Evolutionary conservation across 1,140 invertebrate species (phyloP).

Genomic region (Spodoptera litura): DNA sequence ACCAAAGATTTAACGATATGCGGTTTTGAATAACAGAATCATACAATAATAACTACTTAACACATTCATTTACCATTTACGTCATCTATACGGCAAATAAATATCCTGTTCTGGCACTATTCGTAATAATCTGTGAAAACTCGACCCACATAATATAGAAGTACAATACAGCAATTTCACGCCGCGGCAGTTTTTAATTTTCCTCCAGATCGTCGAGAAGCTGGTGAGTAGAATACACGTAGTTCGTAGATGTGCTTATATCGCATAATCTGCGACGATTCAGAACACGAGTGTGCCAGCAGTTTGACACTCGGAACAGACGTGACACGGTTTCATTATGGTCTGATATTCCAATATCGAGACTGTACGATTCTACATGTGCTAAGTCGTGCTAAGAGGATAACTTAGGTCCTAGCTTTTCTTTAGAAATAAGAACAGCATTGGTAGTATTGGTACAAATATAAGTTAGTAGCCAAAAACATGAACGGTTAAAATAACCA

Average conservation of each 20-base stretch:
- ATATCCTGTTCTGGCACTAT: background rate
- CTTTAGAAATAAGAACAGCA: too few relatives aligned
- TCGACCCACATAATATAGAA: background rate
- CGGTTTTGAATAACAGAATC: too few relatives aligned
- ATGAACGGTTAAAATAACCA: too few relatives aligned
- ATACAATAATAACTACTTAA: too few relatives aligned
- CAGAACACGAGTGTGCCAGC: background rate
- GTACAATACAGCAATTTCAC: slow-evolving; percentile 20
- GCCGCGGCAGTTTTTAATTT: slow-evolving; percentile 10
- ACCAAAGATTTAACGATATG: too few relatives aligned
- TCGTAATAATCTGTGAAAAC: background rate
- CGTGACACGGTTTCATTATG: slow-evolving; percentile 13
- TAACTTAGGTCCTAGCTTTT: too few relatives aligned
- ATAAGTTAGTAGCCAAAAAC: too few relatives aligned
- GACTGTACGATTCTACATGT: background rate
- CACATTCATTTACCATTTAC: too few relatives aligned
- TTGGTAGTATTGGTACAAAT: too few relatives aligned
- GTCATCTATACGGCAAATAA: background rate
- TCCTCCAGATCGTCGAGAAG: background rate
- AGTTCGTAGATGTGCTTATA: background rate
- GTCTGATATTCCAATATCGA: slow-evolving; percentile 1
- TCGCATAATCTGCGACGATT: slow-evolving; percentile 9
- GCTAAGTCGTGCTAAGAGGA: too few relatives aligned
- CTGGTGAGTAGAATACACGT: background rate
- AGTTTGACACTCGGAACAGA: background rate